Conservation (phyloP, 2,888 invertebrate genomes). For the Macrophya annulata region DNA sequence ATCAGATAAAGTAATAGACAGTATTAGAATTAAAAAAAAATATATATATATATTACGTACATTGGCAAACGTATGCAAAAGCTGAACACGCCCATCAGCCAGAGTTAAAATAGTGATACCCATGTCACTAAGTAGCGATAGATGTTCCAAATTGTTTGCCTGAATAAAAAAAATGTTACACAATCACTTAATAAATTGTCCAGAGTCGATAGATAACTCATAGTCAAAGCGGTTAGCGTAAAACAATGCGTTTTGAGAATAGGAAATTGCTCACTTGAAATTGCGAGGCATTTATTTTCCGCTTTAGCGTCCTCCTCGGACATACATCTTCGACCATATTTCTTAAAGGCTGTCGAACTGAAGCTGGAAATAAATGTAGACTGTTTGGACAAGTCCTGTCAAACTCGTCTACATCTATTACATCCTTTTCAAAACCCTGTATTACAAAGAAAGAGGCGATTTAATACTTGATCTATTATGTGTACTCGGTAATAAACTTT, state of each 20-base stretch:
- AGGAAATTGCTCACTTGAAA: slow-evolving; percentile 81
- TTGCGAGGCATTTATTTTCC: slow-evolving; percentile 86
- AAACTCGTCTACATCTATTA: slow-evolving; percentile 82
- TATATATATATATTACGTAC: slow-evolving; percentile 82
- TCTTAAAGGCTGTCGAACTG: slow-evolving; percentile 90
- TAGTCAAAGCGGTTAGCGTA: not conserved
- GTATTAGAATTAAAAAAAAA: not conserved
- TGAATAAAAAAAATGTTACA: slow-evolving; percentile 77
- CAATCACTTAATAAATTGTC: not conserved
- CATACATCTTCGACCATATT: slow-evolving; percentile 93
- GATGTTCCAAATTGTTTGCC: slow-evolving; percentile 93
- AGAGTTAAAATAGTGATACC: slow-evolving; percentile 95
- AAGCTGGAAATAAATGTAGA: slow-evolving; percentile 90
- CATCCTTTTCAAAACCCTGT: slow-evolving; percentile 74
- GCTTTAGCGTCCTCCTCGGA: slow-evolving; percentile 84
- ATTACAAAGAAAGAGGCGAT: slow-evolving; percentile 32
- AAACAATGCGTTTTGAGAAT: not conserved
- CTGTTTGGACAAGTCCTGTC: slow-evolving; percentile 93
- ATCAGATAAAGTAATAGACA: slow-evolving; percentile 31
- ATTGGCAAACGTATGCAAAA: slow-evolving; percentile 93
- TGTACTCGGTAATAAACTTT: too few species aligned
- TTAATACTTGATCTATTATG: not conserved
- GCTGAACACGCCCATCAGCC: slow-evolving; percentile 94
- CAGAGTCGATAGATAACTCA: not conserved
- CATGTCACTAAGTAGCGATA: slow-evolving; percentile 94